Evolutionary conservation across 2,888 invertebrate genomes (phyloP), one percentile per base, ranked within the genome.

Genomic region (Parnassius smintheus): DNA sequence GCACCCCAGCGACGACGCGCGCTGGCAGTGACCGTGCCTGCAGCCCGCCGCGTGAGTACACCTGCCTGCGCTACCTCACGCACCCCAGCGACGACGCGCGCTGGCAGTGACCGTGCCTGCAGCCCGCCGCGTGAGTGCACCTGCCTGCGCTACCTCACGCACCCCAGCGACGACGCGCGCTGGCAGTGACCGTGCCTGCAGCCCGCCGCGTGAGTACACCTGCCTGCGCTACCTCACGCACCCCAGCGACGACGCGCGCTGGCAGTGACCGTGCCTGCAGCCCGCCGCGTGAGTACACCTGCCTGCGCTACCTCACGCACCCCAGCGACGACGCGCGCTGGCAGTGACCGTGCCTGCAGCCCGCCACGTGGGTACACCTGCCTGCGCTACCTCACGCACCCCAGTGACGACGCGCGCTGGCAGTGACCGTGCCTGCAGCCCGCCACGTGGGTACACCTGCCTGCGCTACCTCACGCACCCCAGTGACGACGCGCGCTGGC

Each of bases 371-470:
- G 4, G 25, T 25, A 25, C 25, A 1, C 25, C 25, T 25, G 25
- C 61, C 45, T 67, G 58, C 82, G 92, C 67, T 88, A 88, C 82
- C 86, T 88, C 78, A 89, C 88, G 75, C 88, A 88, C 78, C 62
- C n/a, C n/a, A n/a, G n/a, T n/a, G n/a, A n/a, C n/a, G n/a, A n/a
- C n/a, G n/a, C n/a, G n/a, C n/a, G n/a, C n/a, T n/a, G n/a, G 68
- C 63, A 59, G 58, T 64, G 63, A 64, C 63, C 56, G 41, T 44
- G 25, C 25, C 25, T 25, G 25, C 25, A 25, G 25, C 53, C 44
- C 18, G 18, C 44, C 53, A 42, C 52, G 52, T 35, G 52, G 12
- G 52, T 35, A 2, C 9, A 0, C 10, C 11, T 11, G 41, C 41
- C 41, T 13, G 48, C 46, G 46, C 46, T n/a, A 88, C 81, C 86